Evolutionary conservation across 1,140 invertebrate species (phyloP).

Genomic region (Wasmannia auropunctata): DNA sequence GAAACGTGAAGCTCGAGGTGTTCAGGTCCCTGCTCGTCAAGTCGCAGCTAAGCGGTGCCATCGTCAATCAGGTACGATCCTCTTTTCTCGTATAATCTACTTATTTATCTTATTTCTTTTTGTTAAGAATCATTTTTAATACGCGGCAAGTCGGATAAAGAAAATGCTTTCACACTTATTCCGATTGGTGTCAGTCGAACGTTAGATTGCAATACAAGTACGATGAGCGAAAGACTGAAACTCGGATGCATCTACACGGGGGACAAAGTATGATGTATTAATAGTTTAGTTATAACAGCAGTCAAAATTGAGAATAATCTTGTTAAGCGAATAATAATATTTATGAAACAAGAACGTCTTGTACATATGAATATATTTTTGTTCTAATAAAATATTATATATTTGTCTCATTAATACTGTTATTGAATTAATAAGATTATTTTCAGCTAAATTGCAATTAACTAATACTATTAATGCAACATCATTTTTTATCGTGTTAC

Average conservation of each 20-base stretch:
- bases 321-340: too few relatives aligned
- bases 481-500: too few relatives aligned
- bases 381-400: too few relatives aligned
- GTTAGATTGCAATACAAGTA: not conserved
- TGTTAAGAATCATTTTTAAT: not conserved
- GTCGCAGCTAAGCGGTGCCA: slow-evolving; percentile 87
- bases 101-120: not conserved
- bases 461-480: too few relatives aligned
- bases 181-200: not conserved
- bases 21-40: slow-evolving; percentile 88
- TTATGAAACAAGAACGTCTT: too few relatives aligned
- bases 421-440: too few relatives aligned
- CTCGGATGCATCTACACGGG: not conserved
- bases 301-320: too few relatives aligned
- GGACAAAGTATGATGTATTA: too few relatives aligned
- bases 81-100: not conserved
- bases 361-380: too few relatives aligned
- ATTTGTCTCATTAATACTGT: too few relatives aligned
- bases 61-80: slow-evolving; percentile 86
- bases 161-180: not conserved
- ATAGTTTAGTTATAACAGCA: too few relatives aligned
- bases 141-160: not conserved
- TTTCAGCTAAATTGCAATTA: too few relatives aligned
- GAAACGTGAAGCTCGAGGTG: slow-evolving; percentile 87
- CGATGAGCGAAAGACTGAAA: not conserved